phyloP scores from a whole-genome alignment of 2,797 vertebrate genomes.

The Brachyrhaphis roseni region DNA sequence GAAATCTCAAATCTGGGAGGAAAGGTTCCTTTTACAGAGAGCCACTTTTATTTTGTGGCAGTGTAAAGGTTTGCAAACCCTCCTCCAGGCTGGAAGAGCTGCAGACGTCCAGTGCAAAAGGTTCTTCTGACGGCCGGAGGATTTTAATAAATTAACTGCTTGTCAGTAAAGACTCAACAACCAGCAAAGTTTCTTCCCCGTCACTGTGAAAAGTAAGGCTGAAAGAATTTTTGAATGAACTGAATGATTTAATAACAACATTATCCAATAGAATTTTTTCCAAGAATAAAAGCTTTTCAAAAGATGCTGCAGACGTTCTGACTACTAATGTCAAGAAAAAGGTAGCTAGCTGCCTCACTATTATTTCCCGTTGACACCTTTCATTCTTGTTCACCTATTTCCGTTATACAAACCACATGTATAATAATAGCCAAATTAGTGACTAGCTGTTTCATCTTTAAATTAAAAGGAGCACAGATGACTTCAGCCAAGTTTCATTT shows the following conservation, averaged over 20 bases:
- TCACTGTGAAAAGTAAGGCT: too few relatives aligned
- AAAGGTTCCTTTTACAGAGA: too few relatives aligned
- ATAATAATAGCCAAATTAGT: neutral
- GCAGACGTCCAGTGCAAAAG: too few relatives aligned
- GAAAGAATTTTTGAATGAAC: too few relatives aligned
- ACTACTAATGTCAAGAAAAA: neutral
- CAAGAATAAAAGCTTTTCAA: neutral
- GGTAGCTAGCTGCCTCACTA: neutral
- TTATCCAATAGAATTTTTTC: neutral
- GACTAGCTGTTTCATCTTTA: neutral
- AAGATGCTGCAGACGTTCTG: neutral
- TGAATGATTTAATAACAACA: neutral
- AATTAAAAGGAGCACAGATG: neutral
- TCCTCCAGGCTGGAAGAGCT: too few relatives aligned
- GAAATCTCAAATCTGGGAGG: too few relatives aligned
- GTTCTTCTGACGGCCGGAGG: too few relatives aligned
- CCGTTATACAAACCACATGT: neutral
- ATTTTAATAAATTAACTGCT: too few relatives aligned
- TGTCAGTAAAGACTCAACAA: too few relatives aligned
- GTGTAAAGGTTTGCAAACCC: too few relatives aligned
- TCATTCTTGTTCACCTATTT: neutral
- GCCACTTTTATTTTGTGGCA: too few relatives aligned
- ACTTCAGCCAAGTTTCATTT: slow-evolving; percentile 44
- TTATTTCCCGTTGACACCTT: neutral
- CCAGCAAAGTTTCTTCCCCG: too few relatives aligned